Base-by-base conservation (phyloP, 2,797 vertebrate species). In the Sebastes trivittatus region DNA sequence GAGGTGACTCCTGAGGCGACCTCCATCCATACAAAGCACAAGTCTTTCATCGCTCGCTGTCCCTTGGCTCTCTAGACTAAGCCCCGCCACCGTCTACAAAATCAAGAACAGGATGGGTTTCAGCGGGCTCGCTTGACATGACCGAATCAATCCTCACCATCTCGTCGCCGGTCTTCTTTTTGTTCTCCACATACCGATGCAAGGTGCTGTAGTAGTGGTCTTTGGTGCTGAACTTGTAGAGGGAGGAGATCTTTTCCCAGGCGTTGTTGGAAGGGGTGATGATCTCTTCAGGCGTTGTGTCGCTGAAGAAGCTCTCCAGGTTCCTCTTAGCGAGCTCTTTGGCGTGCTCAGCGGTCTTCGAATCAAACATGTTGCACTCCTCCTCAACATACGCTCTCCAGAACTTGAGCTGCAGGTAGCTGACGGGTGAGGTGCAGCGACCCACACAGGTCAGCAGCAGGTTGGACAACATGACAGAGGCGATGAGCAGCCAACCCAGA, bases 401-500 rank as follows among this genome's bases (percentile, higher is more conserved):
- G 89, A 97, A 97, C 64, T 80, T 92, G 61, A 95, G 88, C 67
- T 97, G 96, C 74, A 93, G 75, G 76, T 95, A 95, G 82, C 94
- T 96, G 83, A 96, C 75, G 0, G 95, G 94, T 25, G 96, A 97
- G 2, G 0, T 2, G 25, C 96, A 97, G 11, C 1, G 88, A 5
- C 2, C 82, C 75, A 92, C 0, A 13, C 93, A 95, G 1, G 2
- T 91, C 2, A 78, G 3, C 70, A 89, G 11, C 69, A 97, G 87
- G 59, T 83, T 70, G 8, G 32, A 0, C 18, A 91, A 2, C 67
- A 92, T 66, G 71, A 96, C 56, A 23, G 0, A 1, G 3, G 90
- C 68, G 49, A 97, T 95, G 87, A 98, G 82, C 63, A 94, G 1
- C 96, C 95, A 96, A 2, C 96, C 97, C 5, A 94, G 5, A n/a